Evolutionary conservation across 2,113 vertebrate species (phyloP), one percentile per base, ranked within the genome.

Genomic region (Anhinga anhinga): DNA sequence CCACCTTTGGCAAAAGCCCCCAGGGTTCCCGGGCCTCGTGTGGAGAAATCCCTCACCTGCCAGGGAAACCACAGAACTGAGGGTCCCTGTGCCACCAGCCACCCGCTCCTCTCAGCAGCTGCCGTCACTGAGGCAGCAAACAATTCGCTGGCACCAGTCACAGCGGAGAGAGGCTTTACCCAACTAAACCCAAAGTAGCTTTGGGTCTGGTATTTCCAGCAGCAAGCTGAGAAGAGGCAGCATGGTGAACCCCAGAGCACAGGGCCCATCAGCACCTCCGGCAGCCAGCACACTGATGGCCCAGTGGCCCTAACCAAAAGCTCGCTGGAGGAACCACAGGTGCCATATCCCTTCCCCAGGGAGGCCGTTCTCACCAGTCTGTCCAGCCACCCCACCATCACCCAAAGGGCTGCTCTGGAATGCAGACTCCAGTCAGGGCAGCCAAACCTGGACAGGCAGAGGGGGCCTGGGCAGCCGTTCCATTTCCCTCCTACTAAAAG

Each of bases 311-410:
- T 5, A 34, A 15, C 49, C 16, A 2, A 30, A 47, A 25, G 38
- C 53, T 38, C 7, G 4, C 42, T 17, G 61, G 50, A 77, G 53
- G 44, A 58, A 17, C 36, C 0, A 5, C 0, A 0, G 4, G n/a
- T 16, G 30, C 52, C 2, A 0, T 1, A 8, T 15, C 40, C 30
- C 1, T 18, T 30, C 42, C 61, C 30, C 0, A 1, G n/a, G 21
- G 32, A 56, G 40, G 84, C 56, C 4, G 6, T 16, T 73, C 47
- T 44, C 3, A 0, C n/a, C 67, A 7, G 25, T 38, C 53, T 32
- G 38, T 52, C 49, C 63, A 26, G 44, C 22, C 4, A 0, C 26
- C 58, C 3, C 77, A 22, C 9, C 36, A 1, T 38, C 6, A 5
- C 42, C 71, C 12, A 0, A 20, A 11, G 29, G 70, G 70, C 78